Percentiles rank a stretch among this genome's conserved stretches.
Evolutionary conservation across 2,797 vertebrate species (phyloP).

Genomic region (Enteromius mattozi): DNA sequence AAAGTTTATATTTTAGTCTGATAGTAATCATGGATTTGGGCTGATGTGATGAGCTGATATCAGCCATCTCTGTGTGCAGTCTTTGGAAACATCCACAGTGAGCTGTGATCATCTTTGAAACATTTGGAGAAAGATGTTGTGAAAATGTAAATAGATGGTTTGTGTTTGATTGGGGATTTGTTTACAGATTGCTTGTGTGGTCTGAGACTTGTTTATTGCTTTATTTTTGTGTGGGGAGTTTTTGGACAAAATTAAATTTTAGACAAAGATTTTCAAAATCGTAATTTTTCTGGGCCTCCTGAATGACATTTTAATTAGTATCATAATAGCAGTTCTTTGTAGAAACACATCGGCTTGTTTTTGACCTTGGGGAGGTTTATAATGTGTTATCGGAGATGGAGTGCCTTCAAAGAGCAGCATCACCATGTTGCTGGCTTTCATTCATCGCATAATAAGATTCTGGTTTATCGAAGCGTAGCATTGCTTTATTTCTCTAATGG

Average conservation of each 20-base stretch:
- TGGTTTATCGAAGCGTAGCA: neutral
- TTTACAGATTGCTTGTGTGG: neutral
- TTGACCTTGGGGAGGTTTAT: conserved; percentile 43
- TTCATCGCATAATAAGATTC: neutral
- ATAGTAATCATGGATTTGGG: neutral
- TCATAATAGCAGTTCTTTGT: neutral
- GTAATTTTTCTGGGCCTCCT: neutral
- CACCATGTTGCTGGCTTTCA: conserved; percentile 1
- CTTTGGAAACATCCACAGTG: neutral
- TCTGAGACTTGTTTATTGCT: neutral
- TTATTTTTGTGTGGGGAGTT: no score
- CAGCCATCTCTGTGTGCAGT: neutral
- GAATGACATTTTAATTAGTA: neutral
- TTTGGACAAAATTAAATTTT: no score
- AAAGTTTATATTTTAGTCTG: neutral
- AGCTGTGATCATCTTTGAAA: neutral
- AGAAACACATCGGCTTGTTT: conserved; percentile 2
- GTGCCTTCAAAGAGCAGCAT: conserved; percentile 24
- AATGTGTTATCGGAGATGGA: conserved; percentile 13
- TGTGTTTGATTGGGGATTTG: neutral
- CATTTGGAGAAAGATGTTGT: neutral
- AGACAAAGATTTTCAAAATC: neutral
- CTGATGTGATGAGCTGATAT: neutral
- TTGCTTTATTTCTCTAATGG: neutral
- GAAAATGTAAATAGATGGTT: neutral